Evolutionary conservation across 2,888 invertebrate species (phyloP).

Genomic region (Ligdia adustata): DNA sequence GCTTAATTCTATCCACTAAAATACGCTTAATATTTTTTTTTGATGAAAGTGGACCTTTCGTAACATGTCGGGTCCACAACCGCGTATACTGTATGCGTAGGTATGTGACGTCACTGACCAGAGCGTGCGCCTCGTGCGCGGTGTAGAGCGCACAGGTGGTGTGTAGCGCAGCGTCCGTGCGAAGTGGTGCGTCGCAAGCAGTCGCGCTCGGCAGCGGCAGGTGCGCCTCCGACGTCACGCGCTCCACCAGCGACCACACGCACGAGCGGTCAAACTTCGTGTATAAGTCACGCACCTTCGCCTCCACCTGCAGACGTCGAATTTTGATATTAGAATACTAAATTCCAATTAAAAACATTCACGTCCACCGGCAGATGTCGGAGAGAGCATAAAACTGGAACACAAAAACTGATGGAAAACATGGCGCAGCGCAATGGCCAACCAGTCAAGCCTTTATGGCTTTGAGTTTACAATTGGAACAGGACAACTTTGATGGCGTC

Average conservation of each 20-base stretch:
- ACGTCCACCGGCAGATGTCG: too few relatives aligned
- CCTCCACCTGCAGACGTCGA: slow-evolving; percentile 58
- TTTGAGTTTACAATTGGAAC: too few relatives aligned
- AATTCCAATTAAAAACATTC: too few relatives aligned
- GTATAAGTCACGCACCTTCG: slow-evolving; percentile 87
- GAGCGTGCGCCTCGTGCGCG: slow-evolving; percentile 55
- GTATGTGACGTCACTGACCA: slow-evolving; percentile 50
- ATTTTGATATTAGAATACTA: too few relatives aligned
- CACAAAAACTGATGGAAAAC: too few relatives aligned
- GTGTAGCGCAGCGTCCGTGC: slow-evolving; percentile 52
- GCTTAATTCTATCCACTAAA: too few relatives aligned
- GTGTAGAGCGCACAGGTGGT: slow-evolving; percentile 58
- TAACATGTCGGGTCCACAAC: background rate
- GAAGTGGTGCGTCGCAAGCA: slow-evolving; percentile 52
- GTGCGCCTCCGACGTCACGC: slow-evolving; percentile 78
- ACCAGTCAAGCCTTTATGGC: too few relatives aligned
- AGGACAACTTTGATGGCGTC: too few relatives aligned
- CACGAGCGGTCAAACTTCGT: slow-evolving; percentile 91
- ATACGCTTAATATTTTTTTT: too few relatives aligned
- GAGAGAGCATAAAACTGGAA: too few relatives aligned
- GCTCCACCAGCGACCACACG: slow-evolving; percentile 90
- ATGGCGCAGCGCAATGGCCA: too few relatives aligned
- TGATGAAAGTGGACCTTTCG: too few relatives aligned
- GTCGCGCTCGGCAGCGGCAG: slow-evolving; percentile 50
- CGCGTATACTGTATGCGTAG: background rate